These are phyloP conservation scores for Dinoponera quadriceps DNA, from an alignment of 1,140 invertebrate species.

Conservation along the genomic window DNA sequence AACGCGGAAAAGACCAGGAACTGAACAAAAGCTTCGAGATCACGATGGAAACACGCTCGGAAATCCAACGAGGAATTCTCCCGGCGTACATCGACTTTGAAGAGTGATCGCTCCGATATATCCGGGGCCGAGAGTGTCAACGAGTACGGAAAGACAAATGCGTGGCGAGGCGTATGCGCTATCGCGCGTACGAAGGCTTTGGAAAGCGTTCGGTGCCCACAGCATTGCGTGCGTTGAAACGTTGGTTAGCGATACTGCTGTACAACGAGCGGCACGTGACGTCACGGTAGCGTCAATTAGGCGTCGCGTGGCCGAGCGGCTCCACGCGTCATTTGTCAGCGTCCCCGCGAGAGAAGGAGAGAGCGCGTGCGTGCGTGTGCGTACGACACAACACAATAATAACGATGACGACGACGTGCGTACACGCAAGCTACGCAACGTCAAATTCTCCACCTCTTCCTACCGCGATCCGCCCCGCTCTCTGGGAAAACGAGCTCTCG, in stretches of 20 bases:
- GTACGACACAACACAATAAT: too few species aligned
- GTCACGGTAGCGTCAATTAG: conserved; percentile 80
- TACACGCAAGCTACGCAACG: conserved; percentile 24
- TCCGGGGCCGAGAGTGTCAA: too few species aligned
- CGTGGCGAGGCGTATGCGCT: conserved; percentile 15
- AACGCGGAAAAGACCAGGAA: too few species aligned
- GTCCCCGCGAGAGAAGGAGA: conserved; percentile 63
- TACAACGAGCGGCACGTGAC: conserved; percentile 75
- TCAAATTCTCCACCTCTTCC: conserved; percentile 53
- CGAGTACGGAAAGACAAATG: background rate
- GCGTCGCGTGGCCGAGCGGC: conserved; percentile 79
- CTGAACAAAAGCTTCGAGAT: too few species aligned
- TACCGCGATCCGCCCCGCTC: conserved; percentile 10
- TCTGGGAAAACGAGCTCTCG: conserved; percentile 24
- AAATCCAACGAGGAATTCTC: too few species aligned
- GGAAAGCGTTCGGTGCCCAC: background rate
- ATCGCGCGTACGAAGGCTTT: conserved; percentile 14
- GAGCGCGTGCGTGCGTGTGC: too few species aligned
- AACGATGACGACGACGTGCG: too few species aligned
- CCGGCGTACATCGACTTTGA: too few species aligned
- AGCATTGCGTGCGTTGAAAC: conserved; percentile 48
- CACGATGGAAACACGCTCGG: too few species aligned
- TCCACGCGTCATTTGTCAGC: conserved; percentile 82
- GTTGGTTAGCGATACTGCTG: conserved; percentile 23
- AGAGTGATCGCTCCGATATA: too few species aligned